phyloP scores from a whole-genome alignment of 2,888 invertebrate species.

The Elmis aenea region DNA sequence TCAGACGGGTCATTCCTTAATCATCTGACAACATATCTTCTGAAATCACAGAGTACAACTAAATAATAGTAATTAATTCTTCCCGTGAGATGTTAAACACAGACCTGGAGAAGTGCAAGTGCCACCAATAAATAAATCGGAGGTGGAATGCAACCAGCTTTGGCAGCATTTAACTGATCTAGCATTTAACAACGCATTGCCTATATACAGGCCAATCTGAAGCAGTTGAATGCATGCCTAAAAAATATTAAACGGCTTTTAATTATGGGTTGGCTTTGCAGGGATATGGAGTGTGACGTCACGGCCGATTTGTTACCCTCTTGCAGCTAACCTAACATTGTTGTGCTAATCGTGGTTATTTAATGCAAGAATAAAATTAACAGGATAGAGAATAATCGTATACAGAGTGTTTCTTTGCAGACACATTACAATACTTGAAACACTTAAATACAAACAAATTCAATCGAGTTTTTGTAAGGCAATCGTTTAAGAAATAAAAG shows the following conservation, averaged over 20 bases:
- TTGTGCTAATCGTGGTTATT: conserved; percentile 11
- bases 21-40: conserved; percentile 36
- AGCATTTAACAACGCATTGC: too few relatives aligned
- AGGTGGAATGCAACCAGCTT: conserved; percentile 17
- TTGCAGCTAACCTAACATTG: conserved; percentile 9
- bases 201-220: too few relatives aligned
- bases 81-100: conserved; percentile 45
- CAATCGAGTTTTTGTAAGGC: too few relatives aligned
- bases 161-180: too few relatives aligned
- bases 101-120: conserved; percentile 40
- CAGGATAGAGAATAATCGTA: too few relatives aligned
- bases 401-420: too few relatives aligned
- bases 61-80: conserved; percentile 44
- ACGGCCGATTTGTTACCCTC: conserved; percentile 23
- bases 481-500: too few relatives aligned
- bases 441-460: too few relatives aligned
- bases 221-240: too few relatives aligned
- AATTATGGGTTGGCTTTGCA: conserved; percentile 20
- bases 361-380: too few relatives aligned
- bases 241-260: conserved; percentile 25
- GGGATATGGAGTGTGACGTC: conserved; percentile 25
- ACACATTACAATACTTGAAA: too few relatives aligned
- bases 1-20: conserved; percentile 27
- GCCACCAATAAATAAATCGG: conserved; percentile 44
- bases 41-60: conserved; percentile 40